Conservation (phyloP, 2,113 vertebrate genomes). For the Pipa parva region DNA sequence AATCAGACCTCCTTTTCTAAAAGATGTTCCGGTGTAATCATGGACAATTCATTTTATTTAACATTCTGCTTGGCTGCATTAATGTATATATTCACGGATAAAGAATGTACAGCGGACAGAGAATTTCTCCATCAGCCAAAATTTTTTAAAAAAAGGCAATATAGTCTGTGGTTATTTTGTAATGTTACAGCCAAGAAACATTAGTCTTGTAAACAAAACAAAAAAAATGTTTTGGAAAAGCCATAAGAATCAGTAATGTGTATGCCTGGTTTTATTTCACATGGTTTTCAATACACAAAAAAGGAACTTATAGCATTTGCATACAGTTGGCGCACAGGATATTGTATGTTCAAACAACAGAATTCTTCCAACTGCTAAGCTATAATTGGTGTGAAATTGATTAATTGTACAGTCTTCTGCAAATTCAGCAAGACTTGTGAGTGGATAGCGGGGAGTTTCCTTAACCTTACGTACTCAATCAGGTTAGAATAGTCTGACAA, state of each 20-base stretch:
- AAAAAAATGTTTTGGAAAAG: not conserved
- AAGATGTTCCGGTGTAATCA: not conserved
- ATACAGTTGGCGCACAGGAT: slow-evolving; percentile 28
- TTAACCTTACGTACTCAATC: slow-evolving; percentile 25
- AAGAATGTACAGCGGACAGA: not conserved
- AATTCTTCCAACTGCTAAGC: slow-evolving; percentile 7
- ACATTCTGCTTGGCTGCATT: not conserved
- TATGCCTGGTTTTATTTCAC: slow-evolving; percentile 10
- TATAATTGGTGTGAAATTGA: slow-evolving; percentile 43
- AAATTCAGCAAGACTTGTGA: slow-evolving; percentile 15
- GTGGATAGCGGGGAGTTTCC: slow-evolving; percentile 22
- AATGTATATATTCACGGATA: not conserved
- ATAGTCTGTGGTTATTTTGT: not conserved
- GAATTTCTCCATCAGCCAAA: too few species aligned
- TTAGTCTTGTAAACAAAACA: slow-evolving; percentile 8
- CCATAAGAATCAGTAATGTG: slow-evolving; percentile 11
- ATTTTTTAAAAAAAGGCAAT: not conserved
- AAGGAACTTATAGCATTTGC: slow-evolving; percentile 28
- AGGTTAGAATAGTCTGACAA: slow-evolving; percentile 27
- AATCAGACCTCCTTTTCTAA: too few species aligned
- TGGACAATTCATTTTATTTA: not conserved
- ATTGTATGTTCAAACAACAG: slow-evolving; percentile 24
- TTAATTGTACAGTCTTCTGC: slow-evolving; percentile 34
- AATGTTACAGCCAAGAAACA: not conserved
- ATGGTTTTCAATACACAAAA: slow-evolving; percentile 12